Evolutionary conservation across 2,888 invertebrate species (phyloP), one percentile per base, ranked within the genome.

Genomic region (Achlya flavicornis): DNA sequence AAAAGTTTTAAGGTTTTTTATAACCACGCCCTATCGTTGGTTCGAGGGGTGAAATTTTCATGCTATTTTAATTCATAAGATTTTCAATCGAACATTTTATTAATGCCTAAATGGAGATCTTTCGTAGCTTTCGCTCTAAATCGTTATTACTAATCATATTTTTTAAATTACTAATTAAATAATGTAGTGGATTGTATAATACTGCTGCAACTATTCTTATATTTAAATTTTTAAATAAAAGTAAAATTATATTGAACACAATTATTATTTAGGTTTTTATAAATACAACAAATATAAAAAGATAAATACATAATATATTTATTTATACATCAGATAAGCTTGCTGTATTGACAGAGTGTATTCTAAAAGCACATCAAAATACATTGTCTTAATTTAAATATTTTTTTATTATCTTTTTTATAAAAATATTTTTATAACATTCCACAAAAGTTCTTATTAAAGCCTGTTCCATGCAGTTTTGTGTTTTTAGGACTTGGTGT

Each of bases 381-480:
- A 78, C 70, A 70, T 68, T 19, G 41, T 26, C 16, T 60, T 60
- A 38, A 14, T 38, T 38, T 38, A 38, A 12, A 62, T 65, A 69
- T 64, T 64, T 64, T 70, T 69, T 66, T 70, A 61, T 57, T 66
- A 66, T 61, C 63, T 14, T 74, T 70, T 77, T 73, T 75, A 71
- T 64, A 75, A 80, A 73, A 79, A 76, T 78, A 75, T 58, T 73
- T 78, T 70, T 69, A 71, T 72, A 66, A 69, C 71, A 75, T 73
- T 64, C 16, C 14, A 66, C 61, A 61, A 81, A 83, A 81, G 78
- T 76, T 73, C 69, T 81, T 85, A 85, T 90, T 91, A 91, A 91
- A 91, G 90, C 90, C 88, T 77, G 83, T 83, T 87, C 90, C 90
- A 85, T 80, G 90, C 90, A 87, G 70, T 81, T 83, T 80, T 57